Evolutionary conservation across 1,140 invertebrate genomes (phyloP).

Genomic region (Bicyclus anynana): DNA sequence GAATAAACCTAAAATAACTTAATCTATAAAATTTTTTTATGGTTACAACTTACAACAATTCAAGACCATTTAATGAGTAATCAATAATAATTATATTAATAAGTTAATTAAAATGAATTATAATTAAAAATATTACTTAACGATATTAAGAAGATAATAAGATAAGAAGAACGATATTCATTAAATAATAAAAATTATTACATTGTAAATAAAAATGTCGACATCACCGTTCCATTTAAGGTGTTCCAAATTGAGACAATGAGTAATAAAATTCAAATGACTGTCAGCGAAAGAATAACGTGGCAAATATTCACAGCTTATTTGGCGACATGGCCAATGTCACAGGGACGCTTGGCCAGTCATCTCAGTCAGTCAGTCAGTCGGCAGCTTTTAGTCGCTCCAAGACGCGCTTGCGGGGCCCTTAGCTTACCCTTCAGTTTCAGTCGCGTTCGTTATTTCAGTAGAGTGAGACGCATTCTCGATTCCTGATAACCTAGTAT

Average conservation of each 20-base stretch:
- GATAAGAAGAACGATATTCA: no score
- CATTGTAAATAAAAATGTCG: background rate
- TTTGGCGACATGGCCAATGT: background rate
- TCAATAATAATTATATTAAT: no score
- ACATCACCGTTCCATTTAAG: background rate
- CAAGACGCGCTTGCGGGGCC: slow-evolving; percentile 4
- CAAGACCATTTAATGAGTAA: no score
- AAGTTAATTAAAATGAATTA: no score
- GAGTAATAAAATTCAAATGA: background rate
- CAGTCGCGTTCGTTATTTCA: slow-evolving; percentile 16
- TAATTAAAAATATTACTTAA: no score
- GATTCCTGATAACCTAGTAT: background rate
- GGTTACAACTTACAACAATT: no score
- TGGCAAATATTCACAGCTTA: background rate
- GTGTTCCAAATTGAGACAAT: background rate
- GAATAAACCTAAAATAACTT: no score
- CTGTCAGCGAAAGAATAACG: background rate
- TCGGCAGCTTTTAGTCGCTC: background rate
- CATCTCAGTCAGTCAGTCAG: background rate
- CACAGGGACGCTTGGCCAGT: background rate
- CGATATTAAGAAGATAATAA: no score
- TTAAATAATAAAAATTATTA: no score
- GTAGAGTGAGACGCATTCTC: slow-evolving; percentile 13
- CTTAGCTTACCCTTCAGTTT: slow-evolving; percentile 3
- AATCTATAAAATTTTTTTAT: no score